phyloP scores from a whole-genome alignment of 2,888 invertebrate species.

The Tiliacea citrago region DNA sequence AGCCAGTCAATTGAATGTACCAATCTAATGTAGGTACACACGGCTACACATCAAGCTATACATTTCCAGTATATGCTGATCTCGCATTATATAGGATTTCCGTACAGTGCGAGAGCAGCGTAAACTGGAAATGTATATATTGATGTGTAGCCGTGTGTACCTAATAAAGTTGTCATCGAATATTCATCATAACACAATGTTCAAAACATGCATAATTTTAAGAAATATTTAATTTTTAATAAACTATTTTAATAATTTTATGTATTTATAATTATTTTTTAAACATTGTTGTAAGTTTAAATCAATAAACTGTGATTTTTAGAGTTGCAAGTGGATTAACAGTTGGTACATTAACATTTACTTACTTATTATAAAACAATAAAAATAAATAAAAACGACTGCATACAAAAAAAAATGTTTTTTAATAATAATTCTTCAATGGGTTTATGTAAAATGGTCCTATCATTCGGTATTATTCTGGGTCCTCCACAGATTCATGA shows the following conservation, averaged over 20 bases:
- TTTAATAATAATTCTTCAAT: too few species aligned
- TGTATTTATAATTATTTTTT: slow-evolving; percentile 17
- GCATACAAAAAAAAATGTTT: neutral
- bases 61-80: too few species aligned
- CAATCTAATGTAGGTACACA: too few species aligned
- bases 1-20: too few species aligned
- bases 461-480: slow-evolving; percentile 1
- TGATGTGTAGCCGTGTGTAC: too few species aligned
- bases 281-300: slow-evolving; percentile 36
- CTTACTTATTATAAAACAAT: slow-evolving; percentile 1
- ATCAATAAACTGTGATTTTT: slow-evolving; percentile 48
- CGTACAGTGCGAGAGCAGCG: too few species aligned
- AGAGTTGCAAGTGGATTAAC: slow-evolving; percentile 22
- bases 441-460: neutral
- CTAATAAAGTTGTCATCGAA: neutral
- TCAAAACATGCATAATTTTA: neutral
- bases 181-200: slow-evolving; percentile 16
- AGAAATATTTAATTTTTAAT: slow-evolving; percentile 28
- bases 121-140: too few species aligned
- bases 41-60: too few species aligned
- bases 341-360: slow-evolving; percentile 27
- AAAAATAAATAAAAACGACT: slow-evolving; percentile 19
- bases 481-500: neutral
- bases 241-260: slow-evolving; percentile 7
- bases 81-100: too few species aligned